Conservation (phyloP, 1,140 invertebrate genomes). For the Drosophila varians region DNA sequence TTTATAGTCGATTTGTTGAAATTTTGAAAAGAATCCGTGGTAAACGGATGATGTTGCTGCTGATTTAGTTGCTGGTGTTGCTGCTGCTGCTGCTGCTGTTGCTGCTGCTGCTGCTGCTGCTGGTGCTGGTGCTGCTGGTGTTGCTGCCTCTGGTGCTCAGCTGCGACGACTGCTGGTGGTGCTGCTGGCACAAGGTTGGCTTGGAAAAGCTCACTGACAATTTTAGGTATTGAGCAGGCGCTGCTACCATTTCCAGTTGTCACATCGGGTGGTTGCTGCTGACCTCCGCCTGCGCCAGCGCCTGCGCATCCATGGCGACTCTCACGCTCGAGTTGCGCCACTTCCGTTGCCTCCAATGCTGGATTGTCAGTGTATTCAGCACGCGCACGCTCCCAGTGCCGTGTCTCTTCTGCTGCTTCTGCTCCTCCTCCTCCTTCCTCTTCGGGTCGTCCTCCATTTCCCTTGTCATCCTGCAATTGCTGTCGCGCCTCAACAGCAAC, state of each 20-base stretch:
- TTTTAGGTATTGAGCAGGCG: slow-evolving; percentile 76
- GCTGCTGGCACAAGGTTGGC: slow-evolving; percentile 58
- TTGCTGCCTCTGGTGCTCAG: slow-evolving; percentile 72
- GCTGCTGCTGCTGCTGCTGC: slow-evolving; percentile 74
- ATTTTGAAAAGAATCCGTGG: slow-evolving; percentile 37
- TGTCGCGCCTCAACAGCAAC: slow-evolving; percentile 42
- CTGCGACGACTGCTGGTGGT: slow-evolving; percentile 68
- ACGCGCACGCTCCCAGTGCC: slow-evolving; percentile 68
- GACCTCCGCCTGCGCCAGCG: slow-evolving; percentile 54
- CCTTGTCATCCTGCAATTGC: slow-evolving; percentile 17
- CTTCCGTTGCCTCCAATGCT: slow-evolving; percentile 54
- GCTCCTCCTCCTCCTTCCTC: neutral
- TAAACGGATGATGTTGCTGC: slow-evolving; percentile 18
- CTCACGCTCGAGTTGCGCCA: slow-evolving; percentile 77
- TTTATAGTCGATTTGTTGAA: neutral
- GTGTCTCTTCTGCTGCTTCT: slow-evolving; percentile 15
- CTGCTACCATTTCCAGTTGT: slow-evolving; percentile 47
- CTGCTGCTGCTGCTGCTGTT: slow-evolving; percentile 66
- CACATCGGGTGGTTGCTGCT: slow-evolving; percentile 73
- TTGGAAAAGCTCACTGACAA: slow-evolving; percentile 69
- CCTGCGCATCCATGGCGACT: slow-evolving; percentile 53
- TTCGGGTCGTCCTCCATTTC: no score
- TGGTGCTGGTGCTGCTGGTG: slow-evolving; percentile 32
- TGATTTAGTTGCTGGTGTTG: slow-evolving; percentile 13
- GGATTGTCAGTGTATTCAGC: slow-evolving; percentile 67